These are phyloP conservation scores for Batillaria attramentaria DNA, from an alignment of 1,140 invertebrate species.

Conservation along the genomic window DNA sequence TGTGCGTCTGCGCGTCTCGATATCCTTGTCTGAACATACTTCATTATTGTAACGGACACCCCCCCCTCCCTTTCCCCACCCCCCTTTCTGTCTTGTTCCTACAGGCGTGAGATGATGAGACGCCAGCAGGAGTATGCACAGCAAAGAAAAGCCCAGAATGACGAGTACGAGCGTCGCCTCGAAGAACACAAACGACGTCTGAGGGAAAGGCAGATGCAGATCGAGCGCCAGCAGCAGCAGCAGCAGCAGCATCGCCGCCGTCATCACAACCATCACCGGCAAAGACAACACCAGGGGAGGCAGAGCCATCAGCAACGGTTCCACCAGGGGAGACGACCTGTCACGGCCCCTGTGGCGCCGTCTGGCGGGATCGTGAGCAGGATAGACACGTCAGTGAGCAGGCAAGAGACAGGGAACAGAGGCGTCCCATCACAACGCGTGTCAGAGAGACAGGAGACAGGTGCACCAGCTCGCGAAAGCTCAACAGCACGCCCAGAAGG, in stretches of 20 bases:
- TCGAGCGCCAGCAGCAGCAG: neutral
- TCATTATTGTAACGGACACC: too few relatives aligned
- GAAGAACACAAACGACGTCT: slow-evolving; percentile 23
- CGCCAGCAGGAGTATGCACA: slow-evolving; percentile 18
- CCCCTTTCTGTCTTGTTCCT: too few relatives aligned
- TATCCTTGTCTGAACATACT: too few relatives aligned
- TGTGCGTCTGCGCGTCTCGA: too few relatives aligned
- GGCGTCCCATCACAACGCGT: too few relatives aligned
- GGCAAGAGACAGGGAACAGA: neutral
- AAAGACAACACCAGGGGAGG: neutral
- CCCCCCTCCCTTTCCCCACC: too few relatives aligned
- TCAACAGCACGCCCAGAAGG: neutral
- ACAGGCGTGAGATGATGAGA: slow-evolving; percentile 13
- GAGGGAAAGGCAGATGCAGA: neutral
- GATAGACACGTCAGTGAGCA: neutral
- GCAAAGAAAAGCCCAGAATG: slow-evolving; percentile 15
- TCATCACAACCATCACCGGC: neutral
- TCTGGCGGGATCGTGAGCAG: neutral
- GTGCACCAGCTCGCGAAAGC: too few relatives aligned
- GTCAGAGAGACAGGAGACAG: too few relatives aligned
- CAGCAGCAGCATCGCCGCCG: neutral
- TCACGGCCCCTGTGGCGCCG: neutral
- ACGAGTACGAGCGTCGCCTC: slow-evolving; percentile 24
- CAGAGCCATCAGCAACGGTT: neutral
- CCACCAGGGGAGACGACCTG: neutral